Conservation (phyloP, 2,797 vertebrate species). For the Cottoperca gobio region DNA sequence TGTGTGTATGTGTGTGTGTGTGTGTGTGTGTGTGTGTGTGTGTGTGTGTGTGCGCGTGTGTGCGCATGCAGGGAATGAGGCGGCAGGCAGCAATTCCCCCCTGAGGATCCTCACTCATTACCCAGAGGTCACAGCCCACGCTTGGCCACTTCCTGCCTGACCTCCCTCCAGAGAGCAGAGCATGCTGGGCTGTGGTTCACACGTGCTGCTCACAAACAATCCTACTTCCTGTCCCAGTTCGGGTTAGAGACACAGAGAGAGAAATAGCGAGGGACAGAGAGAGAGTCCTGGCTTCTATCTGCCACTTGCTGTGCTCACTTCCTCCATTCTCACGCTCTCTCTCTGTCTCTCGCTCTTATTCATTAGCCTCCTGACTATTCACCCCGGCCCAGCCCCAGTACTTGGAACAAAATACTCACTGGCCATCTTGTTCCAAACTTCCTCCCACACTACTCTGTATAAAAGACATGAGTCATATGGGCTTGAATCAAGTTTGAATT, state of each 20-base stretch:
- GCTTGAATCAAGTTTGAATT: slow-evolving; percentile 58
- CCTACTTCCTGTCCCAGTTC: slow-evolving; percentile 77
- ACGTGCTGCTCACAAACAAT: slow-evolving; percentile 80
- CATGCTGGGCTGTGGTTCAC: slow-evolving; percentile 78
- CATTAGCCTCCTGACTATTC: slow-evolving; percentile 80
- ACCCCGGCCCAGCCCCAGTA: slow-evolving; percentile 65
- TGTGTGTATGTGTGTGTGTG: slow-evolving; percentile 2
- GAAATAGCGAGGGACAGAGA: slow-evolving; percentile 33
- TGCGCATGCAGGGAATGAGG: slow-evolving; percentile 47
- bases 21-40: slow-evolving; percentile 9
- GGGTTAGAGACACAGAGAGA: slow-evolving; percentile 34
- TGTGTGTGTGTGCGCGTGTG: slow-evolving; percentile 14
- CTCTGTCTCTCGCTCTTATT: slow-evolving; percentile 71
- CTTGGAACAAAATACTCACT: slow-evolving; percentile 75
- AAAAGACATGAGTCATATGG: slow-evolving; percentile 75
- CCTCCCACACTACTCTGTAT: slow-evolving; percentile 72
- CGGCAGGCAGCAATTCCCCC: slow-evolving; percentile 60
- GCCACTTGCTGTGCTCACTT: slow-evolving; percentile 78
- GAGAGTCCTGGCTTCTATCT: slow-evolving; percentile 71
- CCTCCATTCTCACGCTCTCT: slow-evolving; percentile 79
- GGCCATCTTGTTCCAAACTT: slow-evolving; percentile 75
- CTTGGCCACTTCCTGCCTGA: slow-evolving; percentile 81
- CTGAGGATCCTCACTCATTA: slow-evolving; percentile 76
- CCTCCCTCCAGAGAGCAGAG: slow-evolving; percentile 73
- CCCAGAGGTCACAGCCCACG: slow-evolving; percentile 81